Conservation (phyloP, 2,797 vertebrate genomes). For the Nothura maculosa region DNA sequence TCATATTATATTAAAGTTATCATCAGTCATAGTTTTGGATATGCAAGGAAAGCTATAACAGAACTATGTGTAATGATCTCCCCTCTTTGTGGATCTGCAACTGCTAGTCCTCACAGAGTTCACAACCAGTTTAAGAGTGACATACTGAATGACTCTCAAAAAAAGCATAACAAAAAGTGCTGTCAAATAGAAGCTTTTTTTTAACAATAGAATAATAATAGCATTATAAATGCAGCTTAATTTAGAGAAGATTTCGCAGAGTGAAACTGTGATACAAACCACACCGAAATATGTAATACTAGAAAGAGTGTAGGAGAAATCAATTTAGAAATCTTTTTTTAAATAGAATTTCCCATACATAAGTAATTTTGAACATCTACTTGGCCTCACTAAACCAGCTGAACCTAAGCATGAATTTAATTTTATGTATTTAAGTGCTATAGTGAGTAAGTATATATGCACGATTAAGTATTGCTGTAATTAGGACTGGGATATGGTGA, state of each 20-base stretch:
- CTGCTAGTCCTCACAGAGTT: background rate
- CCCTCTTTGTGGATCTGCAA: background rate
- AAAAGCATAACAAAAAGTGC: background rate
- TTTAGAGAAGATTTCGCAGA: background rate
- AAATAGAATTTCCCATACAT: background rate
- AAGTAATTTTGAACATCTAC: background rate
- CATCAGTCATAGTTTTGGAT: background rate
- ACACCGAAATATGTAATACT: background rate
- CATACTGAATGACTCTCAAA: background rate
- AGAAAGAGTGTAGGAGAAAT: background rate
- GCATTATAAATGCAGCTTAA: background rate
- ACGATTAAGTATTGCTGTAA: background rate
- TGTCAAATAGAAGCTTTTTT: background rate
- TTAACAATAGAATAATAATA: background rate
- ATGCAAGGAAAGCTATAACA: background rate
- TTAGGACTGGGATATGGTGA: background rate
- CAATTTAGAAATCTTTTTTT: background rate
- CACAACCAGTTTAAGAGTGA: background rate
- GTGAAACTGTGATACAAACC: background rate
- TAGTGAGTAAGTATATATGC: background rate
- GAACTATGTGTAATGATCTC: background rate
- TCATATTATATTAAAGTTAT: background rate
- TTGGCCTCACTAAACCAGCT: background rate
- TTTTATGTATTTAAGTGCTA: background rate
- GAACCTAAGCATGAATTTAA: background rate